phyloP scores from a whole-genome alignment of 2,888 invertebrate genomes.

The Aspidapion aeneum region DNA sequence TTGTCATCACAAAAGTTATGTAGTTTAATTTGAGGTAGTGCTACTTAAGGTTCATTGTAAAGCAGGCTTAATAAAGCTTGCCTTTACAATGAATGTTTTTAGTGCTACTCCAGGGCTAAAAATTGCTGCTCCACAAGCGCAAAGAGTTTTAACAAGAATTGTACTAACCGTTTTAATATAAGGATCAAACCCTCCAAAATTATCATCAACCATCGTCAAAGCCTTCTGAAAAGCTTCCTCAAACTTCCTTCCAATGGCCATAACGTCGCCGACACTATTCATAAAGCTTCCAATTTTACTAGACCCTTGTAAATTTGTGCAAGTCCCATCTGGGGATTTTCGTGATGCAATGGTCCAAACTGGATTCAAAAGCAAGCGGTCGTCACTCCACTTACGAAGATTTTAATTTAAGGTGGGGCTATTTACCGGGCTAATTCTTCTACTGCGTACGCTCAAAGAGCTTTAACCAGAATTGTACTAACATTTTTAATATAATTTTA shows the following conservation, averaged over 20 bases:
- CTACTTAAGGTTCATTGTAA: no score
- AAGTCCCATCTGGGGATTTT: slow-evolving; percentile 99
- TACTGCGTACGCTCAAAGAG: slow-evolving; percentile 96
- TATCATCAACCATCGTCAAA: slow-evolving; percentile 96
- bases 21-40: no score
- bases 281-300: slow-evolving; percentile 98
- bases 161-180: no score
- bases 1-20: slow-evolving; percentile 94
- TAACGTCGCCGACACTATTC: slow-evolving; percentile 99
- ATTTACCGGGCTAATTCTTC: slow-evolving; percentile 92
- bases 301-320: slow-evolving; percentile 87
- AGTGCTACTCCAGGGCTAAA: no score
- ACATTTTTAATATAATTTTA: slow-evolving; percentile 75
- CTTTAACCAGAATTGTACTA: no score
- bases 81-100: no score
- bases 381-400: slow-evolving; percentile 90
- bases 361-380: slow-evolving; percentile 99
- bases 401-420: slow-evolving; percentile 80
- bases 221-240: slow-evolving; percentile 99
- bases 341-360: slow-evolving; percentile 98
- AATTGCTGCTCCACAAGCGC: slow-evolving; percentile 43
- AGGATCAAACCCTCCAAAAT: slow-evolving; percentile 92
- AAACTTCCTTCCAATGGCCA: slow-evolving; percentile 97
- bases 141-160: no score
- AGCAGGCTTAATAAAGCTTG: no score